Evolutionary conservation across 2,113 vertebrate species (phyloP).

Genomic region (Hyla sarda): DNA sequence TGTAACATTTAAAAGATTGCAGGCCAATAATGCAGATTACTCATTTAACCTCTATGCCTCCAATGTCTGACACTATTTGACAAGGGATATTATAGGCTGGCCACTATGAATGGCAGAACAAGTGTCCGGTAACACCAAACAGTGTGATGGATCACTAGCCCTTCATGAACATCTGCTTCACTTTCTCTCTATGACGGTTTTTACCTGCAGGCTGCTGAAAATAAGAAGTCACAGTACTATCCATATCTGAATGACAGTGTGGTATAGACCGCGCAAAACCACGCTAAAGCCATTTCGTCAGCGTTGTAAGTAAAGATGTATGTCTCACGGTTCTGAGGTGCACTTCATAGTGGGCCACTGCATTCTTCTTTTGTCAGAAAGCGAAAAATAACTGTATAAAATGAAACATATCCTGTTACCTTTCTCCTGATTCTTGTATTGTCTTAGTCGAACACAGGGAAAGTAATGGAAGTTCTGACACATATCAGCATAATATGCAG

Average conservation of each 20-base stretch:
- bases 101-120: not conserved
- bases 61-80: not conserved
- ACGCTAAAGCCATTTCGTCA: not conserved
- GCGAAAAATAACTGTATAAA: not conserved
- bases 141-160: constrained; percentile 10
- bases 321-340: not conserved
- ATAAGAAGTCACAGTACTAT: not conserved
- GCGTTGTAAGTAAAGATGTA: not conserved
- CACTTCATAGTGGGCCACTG: not conserved
- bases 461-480: constrained; percentile 24
- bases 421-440: not conserved
- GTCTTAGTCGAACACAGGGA: not conserved
- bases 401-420: not conserved
- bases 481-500: constrained; percentile 40
- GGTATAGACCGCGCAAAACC: not conserved
- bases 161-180: not conserved
- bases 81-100: not conserved
- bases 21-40: constrained; percentile 13
- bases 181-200: constrained; percentile 3
- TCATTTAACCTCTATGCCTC: not conserved
- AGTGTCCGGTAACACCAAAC: not conserved
- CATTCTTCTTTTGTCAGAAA: not conserved
- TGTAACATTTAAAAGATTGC: constrained; percentile 27
- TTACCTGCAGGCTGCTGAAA: constrained; percentile 36
- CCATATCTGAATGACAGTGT: constrained; percentile 35